Base-by-base conservation (phyloP, 2,888 invertebrate species). In the Glomeris marginata region DNA sequence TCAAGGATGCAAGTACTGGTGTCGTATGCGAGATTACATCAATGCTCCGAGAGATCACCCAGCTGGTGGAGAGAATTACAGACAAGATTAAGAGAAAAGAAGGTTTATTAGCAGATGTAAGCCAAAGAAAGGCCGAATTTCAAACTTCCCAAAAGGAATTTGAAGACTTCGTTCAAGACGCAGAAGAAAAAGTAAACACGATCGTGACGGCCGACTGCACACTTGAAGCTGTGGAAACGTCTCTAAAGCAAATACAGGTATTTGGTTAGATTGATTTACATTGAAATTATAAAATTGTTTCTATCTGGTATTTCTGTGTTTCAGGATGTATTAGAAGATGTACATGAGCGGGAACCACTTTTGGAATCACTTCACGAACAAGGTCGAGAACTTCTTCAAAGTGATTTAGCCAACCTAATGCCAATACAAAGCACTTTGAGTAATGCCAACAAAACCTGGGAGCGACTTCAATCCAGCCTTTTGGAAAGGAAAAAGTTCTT, bases 381-480 rank as follows among this genome's bases (percentile, higher is more conserved):
- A 69, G 87, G 85, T 1, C 72, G 82, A 49, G 74, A 79, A 59
- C 67, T 87, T 56, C 78, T 87, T 77, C 78, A 82, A 62, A 80
- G 84, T 69, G 82, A 91, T 67, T 79, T 84, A 61, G 75, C 78
- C 47, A 83, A 83, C 57, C 79, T 83, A 66, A 78, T 82, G 0
- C 76, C 77, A 1, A 80, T 88, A 52, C 88, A 90, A 66, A 82
- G 82, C 58, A 78, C 80, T 43, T 67, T 90, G 1, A 73, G 84
- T 1, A 75, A 81, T 1, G 76, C 84, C 40, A 87, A 88, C 61
- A 76, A 79, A 49, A 80, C 79, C 56, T 88, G 84, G 77, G 86
- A 86, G 62, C 80, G 80, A 65, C 71, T 84, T 1, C 79, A 80
- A 47, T 80, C 84, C 56, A 72, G 77, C 47, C 75, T 87, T 20